Evolutionary conservation across 2,797 vertebrate genomes (phyloP).

Genomic region (Menidia menidia): DNA sequence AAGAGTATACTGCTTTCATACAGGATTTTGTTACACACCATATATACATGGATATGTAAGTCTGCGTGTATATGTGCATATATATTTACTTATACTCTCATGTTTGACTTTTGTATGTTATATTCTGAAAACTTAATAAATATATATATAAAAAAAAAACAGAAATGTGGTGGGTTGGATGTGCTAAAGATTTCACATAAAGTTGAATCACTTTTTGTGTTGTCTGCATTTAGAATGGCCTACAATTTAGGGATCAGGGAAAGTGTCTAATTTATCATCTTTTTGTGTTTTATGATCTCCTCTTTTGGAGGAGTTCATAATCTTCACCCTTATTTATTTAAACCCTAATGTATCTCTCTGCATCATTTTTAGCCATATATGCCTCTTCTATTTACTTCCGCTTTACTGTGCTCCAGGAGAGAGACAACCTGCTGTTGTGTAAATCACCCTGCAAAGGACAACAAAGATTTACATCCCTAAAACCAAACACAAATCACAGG

Average conservation of each 20-base stretch:
- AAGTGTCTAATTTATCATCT: background rate
- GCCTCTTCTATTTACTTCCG: slow-evolving; percentile 29
- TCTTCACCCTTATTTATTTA: slow-evolving; percentile 8
- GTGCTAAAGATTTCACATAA: background rate
- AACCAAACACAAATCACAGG: slow-evolving; percentile 47
- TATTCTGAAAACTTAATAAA: too few relatives aligned
- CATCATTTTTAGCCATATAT: slow-evolving; percentile 29
- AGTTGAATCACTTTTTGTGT: slow-evolving; percentile 1
- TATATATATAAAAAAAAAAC: too few relatives aligned
- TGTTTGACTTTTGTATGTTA: too few relatives aligned
- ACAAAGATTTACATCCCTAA: slow-evolving; percentile 52
- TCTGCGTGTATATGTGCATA: too few relatives aligned
- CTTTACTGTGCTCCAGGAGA: slow-evolving; percentile 16
- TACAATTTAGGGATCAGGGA: background rate
- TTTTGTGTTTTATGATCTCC: slow-evolving; percentile 2
- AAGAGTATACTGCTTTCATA: too few relatives aligned
- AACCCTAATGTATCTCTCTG: slow-evolving; percentile 25
- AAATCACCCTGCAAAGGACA: slow-evolving; percentile 61
- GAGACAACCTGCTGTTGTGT: slow-evolving; percentile 50
- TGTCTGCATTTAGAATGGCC: background rate
- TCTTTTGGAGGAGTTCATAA: background rate
- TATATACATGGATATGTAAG: too few relatives aligned
- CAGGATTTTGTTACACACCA: too few relatives aligned
- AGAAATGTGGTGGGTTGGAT: background rate
- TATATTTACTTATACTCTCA: too few relatives aligned